A percentile compares a stretch with the other conserved stretches of the same genome.
phyloP scores from a whole-genome alignment of 2,888 invertebrate genomes.

The Protonemura montana region DNA sequence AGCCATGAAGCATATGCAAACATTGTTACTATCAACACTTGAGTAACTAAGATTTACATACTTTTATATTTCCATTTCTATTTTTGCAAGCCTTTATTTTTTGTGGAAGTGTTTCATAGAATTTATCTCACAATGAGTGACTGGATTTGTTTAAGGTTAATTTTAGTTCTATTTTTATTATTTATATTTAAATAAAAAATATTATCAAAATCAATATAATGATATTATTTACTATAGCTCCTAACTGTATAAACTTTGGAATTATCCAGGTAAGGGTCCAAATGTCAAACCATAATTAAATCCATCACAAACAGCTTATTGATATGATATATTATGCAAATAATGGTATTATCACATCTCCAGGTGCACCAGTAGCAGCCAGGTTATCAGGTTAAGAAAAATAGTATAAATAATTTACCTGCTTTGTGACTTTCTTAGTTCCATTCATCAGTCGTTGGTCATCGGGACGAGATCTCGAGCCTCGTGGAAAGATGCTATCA shows the following conservation, averaged over 20 bases:
- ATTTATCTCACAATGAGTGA: neutral
- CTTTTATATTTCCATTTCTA: neutral
- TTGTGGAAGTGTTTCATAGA: neutral
- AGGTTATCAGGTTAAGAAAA: neutral
- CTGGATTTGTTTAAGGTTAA: neutral
- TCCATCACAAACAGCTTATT: too few species aligned
- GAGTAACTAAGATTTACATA: neutral
- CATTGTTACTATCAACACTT: neutral
- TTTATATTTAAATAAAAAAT: neutral
- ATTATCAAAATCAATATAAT: neutral
- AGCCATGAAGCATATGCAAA: neutral
- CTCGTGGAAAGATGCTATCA: constrained; percentile 87
- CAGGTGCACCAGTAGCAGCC: too few species aligned
- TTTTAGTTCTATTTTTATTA: neutral
- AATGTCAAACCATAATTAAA: too few species aligned
- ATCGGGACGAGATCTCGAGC: constrained; percentile 68
- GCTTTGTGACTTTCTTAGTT: too few species aligned
- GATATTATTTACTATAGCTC: too few species aligned
- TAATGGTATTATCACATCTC: too few species aligned
- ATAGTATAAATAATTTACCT: neutral
- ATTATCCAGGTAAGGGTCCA: too few species aligned
- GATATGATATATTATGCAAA: too few species aligned
- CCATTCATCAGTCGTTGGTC: neutral
- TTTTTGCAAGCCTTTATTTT: neutral
- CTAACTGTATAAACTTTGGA: too few species aligned